Base-by-base conservation (phyloP, 92 coral and sea anemone species). In the Hydrozoanthus gracilis region DNA sequence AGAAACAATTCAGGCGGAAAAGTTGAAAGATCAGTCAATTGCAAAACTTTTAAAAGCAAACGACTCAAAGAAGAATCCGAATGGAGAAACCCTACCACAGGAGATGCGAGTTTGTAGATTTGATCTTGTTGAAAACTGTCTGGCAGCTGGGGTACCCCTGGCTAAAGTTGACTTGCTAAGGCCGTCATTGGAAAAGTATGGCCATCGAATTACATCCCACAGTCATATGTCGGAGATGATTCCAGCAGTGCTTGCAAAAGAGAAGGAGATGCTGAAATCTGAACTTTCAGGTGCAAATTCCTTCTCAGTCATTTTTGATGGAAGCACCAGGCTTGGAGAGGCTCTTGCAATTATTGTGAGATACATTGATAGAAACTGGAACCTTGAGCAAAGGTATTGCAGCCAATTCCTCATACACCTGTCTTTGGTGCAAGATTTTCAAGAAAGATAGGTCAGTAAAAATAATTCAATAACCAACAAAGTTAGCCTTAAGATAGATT, bases 291-390 rank as follows among this genome's bases (percentile, higher is more conserved):
- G 82, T 84, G 73, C 71, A 55, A 44, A 86, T 86, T 62, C 71
- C 55, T 86, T 86, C 71, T 86, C 88, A 58, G 82, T 44, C 50
- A 86, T 86, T 4, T 86, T 86, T n/a, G 88, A 86, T 76, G 89
- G 89, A 14, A 86, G 84, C 60, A 86, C 62, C 74, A 75, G 88
- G 73, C 88, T 86, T 74, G 83, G 88, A 49, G 88, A 86, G 88
- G 88, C 61, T 51, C 83, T 86, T 44, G 88, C 75, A 71, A 86
- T 86, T 75, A 68, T 74, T 86, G 73, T 86, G 61, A 48, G 88
- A 75, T 86, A 74, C 64, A 75, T 62, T 75, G 83, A 86, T 78
- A 58, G 73, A 60, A 77, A 75, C 52, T 86, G 79, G 87, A 70
- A 71, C 78, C 68, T 84, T 39, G 66, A 84, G 79, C 89, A 86